Percentiles rank a stretch among this genome's conserved stretches.
Evolutionary conservation across 2,888 invertebrate species (phyloP).

Genomic region (Apamea sordens): DNA sequence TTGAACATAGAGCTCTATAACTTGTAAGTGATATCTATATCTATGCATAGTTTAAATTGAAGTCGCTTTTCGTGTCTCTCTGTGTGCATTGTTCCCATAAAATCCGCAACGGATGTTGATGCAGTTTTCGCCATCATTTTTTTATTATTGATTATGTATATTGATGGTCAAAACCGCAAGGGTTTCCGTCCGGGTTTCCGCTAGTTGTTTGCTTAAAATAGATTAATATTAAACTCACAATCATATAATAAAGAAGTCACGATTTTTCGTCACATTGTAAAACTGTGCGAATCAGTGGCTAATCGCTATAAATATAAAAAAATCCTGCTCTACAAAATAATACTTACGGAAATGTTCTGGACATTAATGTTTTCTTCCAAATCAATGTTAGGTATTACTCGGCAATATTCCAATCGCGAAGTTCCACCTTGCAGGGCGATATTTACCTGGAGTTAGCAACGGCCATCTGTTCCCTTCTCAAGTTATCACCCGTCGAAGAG

Average conservation of each 20-base stretch:
- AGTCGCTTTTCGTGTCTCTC: neutral
- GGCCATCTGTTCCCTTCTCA: constrained; percentile 40
- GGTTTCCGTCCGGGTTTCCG: no score
- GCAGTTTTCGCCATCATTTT: neutral
- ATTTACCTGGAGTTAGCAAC: constrained; percentile 25
- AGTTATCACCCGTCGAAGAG: constrained; percentile 57
- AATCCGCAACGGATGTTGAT: no score
- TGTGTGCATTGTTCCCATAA: neutral
- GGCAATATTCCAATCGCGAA: constrained; percentile 26
- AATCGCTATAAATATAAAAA: neutral
- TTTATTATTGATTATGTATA: no score
- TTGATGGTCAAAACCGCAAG: no score
- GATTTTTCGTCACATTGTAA: neutral
- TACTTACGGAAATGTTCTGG: neutral
- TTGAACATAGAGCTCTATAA: neutral
- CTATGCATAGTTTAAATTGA: neutral
- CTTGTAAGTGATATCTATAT: neutral
- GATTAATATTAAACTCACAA: neutral
- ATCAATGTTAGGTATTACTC: constrained; percentile 23
- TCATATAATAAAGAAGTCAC: neutral
- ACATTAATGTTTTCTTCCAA: constrained; percentile 19
- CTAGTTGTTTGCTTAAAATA: neutral
- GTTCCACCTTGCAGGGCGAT: constrained; percentile 16
- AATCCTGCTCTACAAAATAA: neutral
- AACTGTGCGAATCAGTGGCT: no score